Evolutionary conservation across 2,888 invertebrate species (phyloP).

Genomic region (Polyommatus iphigenia): DNA sequence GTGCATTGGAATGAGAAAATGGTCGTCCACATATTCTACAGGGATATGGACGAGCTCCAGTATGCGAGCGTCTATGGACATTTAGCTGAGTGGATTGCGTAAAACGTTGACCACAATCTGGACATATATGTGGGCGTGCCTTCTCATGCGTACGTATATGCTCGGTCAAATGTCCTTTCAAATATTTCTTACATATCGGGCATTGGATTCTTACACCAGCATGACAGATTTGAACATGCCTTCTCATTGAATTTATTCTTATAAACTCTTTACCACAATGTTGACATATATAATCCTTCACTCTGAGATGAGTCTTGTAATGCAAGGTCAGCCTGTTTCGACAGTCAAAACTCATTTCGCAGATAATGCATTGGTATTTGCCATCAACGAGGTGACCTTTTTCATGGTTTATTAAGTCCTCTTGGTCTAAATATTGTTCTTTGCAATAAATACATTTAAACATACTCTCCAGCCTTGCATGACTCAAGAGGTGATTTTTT

Average conservation of each 20-base stretch:
- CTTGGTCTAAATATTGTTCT: slow-evolving; percentile 57
- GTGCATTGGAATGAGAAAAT: slow-evolving; percentile 91
- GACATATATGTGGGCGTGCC: slow-evolving; percentile 88
- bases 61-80: slow-evolving; percentile 91
- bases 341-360: slow-evolving; percentile 85
- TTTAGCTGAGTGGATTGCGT: slow-evolving; percentile 91
- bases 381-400: slow-evolving; percentile 87
- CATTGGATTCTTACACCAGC: slow-evolving; percentile 88
- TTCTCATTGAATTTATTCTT: slow-evolving; percentile 85
- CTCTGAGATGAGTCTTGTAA: slow-evolving; percentile 85
- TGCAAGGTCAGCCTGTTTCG: slow-evolving; percentile 82
- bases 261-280: slow-evolving; percentile 90
- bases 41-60: slow-evolving; percentile 89
- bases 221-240: slow-evolving; percentile 88
- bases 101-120: slow-evolving; percentile 88
- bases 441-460: slow-evolving; percentile 85
- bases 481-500: slow-evolving; percentile 85
- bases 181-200: slow-evolving; percentile 88
- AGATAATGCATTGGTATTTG: slow-evolving; percentile 85
- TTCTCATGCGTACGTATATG: slow-evolving; percentile 91
- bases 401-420: slow-evolving; percentile 82
- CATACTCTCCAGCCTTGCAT: slow-evolving; percentile 72
- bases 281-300: slow-evolving; percentile 88
- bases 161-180: slow-evolving; percentile 90
- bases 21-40: slow-evolving; percentile 90